These are phyloP conservation scores for Canis aureus DNA, from an alignment of 2,113 vertebrate species.

Conservation along the genomic window DNA sequence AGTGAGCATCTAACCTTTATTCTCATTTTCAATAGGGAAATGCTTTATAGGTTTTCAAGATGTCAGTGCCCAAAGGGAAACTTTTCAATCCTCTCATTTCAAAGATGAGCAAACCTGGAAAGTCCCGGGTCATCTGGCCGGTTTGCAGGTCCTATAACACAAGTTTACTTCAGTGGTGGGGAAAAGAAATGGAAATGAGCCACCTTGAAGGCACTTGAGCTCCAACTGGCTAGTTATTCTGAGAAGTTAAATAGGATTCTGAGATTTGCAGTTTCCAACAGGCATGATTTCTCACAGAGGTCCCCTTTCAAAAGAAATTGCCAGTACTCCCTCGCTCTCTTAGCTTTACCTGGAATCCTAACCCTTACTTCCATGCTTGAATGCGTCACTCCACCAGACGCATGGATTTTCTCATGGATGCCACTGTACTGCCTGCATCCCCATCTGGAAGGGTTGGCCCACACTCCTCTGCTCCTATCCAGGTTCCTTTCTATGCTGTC, in stretches of 20 bases:
- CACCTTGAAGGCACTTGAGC: background rate
- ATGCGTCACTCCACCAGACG: background rate
- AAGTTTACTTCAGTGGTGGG: background rate
- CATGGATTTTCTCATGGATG: background rate
- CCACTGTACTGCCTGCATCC: background rate
- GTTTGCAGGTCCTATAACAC: background rate
- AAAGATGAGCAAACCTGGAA: conserved; percentile 50
- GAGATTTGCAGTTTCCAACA: background rate
- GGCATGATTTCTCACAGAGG: background rate
- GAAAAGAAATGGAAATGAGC: conserved; percentile 1
- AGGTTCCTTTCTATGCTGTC: background rate
- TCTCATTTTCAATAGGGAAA: conserved; percentile 53
- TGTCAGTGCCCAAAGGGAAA: background rate
- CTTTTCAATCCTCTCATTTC: conserved; percentile 17
- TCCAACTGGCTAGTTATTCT: background rate
- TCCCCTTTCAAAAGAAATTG: background rate
- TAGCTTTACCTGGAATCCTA: background rate
- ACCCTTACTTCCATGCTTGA: background rate
- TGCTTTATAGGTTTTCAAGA: background rate
- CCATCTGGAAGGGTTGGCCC: background rate
- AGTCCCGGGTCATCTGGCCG: background rate
- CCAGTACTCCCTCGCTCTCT: background rate
- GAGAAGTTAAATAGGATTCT: background rate
- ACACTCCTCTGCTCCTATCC: background rate
- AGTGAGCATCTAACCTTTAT: conserved; percentile 16